These are phyloP conservation scores for Dicyrtoma fusca DNA, from an alignment of 2,888 invertebrate species.

Conservation along the genomic window DNA sequence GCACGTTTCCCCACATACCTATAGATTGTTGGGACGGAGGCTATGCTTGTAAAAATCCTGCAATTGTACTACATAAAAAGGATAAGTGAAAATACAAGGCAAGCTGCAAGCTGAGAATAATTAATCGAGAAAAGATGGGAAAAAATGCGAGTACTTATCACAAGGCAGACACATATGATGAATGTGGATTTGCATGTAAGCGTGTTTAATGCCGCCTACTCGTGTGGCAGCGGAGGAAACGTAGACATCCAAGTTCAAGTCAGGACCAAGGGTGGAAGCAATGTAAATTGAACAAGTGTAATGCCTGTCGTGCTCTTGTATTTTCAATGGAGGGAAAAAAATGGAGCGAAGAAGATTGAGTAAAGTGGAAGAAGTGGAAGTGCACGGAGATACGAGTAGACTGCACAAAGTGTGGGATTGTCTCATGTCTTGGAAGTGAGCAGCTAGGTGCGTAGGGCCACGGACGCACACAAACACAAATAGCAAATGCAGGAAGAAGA, in stretches of 20 bases:
- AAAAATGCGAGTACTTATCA: slow-evolving; percentile 2
- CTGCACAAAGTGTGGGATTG: too few species aligned
- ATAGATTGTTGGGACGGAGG: too few species aligned
- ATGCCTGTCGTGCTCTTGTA: neutral
- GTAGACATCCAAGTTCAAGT: neutral
- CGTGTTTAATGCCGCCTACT: slow-evolving; percentile 15
- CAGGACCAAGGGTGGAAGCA: neutral
- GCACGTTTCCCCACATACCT: too few species aligned
- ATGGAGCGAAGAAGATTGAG: slow-evolving; percentile 2
- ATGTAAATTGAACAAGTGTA: slow-evolving; percentile 14
- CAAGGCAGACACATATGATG: slow-evolving; percentile 10
- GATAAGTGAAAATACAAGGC: neutral
- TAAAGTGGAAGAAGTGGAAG: neutral
- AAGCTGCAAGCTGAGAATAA: slow-evolving; percentile 3
- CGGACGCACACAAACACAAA: too few species aligned
- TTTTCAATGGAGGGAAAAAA: neutral
- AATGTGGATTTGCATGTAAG: slow-evolving; percentile 17
- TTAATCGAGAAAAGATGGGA: slow-evolving; percentile 4
- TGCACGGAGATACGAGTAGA: too few species aligned
- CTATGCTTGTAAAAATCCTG: too few species aligned
- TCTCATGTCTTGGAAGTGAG: too few species aligned
- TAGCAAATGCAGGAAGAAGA: too few species aligned
- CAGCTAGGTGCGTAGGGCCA: too few species aligned
- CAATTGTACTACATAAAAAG: too few species aligned
- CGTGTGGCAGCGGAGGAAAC: neutral